These are phyloP conservation scores for Sitta europaea DNA, from an alignment of 2,113 vertebrate species.

Conservation along the genomic window DNA sequence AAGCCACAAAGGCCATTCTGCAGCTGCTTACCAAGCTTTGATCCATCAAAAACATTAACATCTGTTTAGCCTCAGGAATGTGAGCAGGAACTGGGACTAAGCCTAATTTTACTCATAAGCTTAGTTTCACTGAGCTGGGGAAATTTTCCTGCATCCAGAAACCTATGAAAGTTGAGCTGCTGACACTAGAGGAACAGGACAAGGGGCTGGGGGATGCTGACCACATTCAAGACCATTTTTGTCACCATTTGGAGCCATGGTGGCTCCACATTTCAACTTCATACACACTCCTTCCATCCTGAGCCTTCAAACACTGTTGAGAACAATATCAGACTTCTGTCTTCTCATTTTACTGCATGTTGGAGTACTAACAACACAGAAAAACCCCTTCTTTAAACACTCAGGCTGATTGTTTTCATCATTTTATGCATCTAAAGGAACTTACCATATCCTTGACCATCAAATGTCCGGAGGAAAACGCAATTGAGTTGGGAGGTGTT, in stretches of 20 bases:
- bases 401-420: not conserved
- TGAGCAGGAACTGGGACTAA: not conserved
- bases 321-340: not conserved
- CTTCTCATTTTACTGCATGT: not conserved
- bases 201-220: not conserved
- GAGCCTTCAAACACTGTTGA: not conserved
- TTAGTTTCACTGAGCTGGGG: not conserved
- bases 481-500: slow-evolving; percentile 97
- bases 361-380: not conserved
- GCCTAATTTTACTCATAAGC: not conserved
- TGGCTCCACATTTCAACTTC: not conserved
- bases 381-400: not conserved
- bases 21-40: slow-evolving; percentile 46
- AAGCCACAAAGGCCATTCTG: slow-evolving; percentile 25
- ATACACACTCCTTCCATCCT: not conserved
- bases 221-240: not conserved
- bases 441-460: slow-evolving; percentile 97
- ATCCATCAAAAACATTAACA: slow-evolving; percentile 36
- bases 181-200: not conserved
- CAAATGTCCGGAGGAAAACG: slow-evolving; percentile 92
- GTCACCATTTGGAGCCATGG: not conserved
- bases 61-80: slow-evolving; percentile 37
- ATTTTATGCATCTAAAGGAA: not conserved
- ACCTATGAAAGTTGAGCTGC: not conserved
- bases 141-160: not conserved